Conservation (phyloP, 2,113 vertebrate species). For the Crypturellus undulatus region DNA sequence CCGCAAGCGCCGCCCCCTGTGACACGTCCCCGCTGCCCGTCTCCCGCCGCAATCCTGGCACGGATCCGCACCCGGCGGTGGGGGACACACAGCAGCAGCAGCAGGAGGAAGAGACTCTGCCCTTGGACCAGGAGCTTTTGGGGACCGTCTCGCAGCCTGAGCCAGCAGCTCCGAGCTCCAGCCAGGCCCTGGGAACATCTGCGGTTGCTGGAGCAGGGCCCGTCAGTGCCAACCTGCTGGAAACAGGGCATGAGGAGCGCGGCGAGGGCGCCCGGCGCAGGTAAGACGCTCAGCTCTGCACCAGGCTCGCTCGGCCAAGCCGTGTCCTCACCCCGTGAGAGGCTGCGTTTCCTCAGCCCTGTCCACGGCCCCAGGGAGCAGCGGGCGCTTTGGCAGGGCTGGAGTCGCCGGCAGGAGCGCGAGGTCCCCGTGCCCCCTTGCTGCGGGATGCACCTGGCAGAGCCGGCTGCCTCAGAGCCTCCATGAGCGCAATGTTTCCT, state of each 20-base stretch:
- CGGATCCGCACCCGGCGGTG: not conserved
- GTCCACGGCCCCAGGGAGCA: not conserved
- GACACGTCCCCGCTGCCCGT: not conserved
- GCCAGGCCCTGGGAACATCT: not conserved
- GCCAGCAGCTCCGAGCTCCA: rapidly evolving
- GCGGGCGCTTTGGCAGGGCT: not conserved
- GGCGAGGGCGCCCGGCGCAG: not conserved
- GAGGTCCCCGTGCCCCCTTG: not conserved
- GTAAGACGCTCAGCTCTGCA: not conserved
- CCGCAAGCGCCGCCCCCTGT: not conserved
- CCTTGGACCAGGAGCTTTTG: not conserved
- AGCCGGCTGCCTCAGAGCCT: not conserved
- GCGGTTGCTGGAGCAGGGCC: rapidly evolving
- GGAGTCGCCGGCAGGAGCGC: not conserved
- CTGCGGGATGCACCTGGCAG: slow-evolving; percentile 39
- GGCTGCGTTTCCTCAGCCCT: not conserved
- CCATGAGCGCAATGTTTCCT: slow-evolving; percentile 36
- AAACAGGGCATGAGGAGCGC: not conserved
- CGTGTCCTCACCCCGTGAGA: too few species aligned
- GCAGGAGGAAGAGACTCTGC: not conserved
- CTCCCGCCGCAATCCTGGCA: not conserved
- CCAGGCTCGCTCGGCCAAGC: too few species aligned
- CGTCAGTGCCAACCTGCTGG: rapidly evolving
- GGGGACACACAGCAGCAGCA: not conserved
- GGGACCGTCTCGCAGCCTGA: rapidly evolving